Percentiles rank a stretch among this genome's conserved stretches.
These are phyloP conservation scores for Todus mexicanus DNA, from an alignment of 2,797 vertebrate species.

Conservation along the genomic window DNA sequence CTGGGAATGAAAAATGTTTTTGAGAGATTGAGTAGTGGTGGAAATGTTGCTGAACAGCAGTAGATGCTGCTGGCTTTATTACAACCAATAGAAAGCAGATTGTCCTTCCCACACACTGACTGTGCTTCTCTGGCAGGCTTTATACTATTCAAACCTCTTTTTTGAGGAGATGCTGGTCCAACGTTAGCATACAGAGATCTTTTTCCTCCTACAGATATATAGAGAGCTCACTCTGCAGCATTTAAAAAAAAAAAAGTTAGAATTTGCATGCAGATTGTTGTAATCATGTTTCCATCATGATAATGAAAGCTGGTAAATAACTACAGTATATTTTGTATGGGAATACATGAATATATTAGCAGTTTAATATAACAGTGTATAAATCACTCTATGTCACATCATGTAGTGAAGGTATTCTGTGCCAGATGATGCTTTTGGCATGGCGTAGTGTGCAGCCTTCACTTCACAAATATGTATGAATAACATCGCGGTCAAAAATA, in stretches of 20 bases:
- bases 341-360: neutral
- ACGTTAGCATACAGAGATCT: neutral
- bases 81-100: constrained; percentile 28
- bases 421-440: neutral
- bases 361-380: neutral
- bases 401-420: neutral
- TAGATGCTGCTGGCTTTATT: constrained; percentile 39
- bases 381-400: neutral
- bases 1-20: neutral
- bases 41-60: neutral
- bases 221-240: neutral
- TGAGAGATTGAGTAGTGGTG: neutral
- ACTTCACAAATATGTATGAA: neutral
- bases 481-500: neutral
- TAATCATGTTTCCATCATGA: neutral
- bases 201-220: neutral
- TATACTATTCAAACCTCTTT: neutral
- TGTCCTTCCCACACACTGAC: constrained; percentile 25
- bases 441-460: neutral
- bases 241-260: neutral
- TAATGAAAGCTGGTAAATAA: neutral
- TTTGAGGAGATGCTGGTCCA: neutral
- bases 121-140: neutral
- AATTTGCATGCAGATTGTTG: neutral
- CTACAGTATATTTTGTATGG: neutral